Evolutionary conservation across 2,888 invertebrate genomes (phyloP).

Genomic region (Tipula vernalis): DNA sequence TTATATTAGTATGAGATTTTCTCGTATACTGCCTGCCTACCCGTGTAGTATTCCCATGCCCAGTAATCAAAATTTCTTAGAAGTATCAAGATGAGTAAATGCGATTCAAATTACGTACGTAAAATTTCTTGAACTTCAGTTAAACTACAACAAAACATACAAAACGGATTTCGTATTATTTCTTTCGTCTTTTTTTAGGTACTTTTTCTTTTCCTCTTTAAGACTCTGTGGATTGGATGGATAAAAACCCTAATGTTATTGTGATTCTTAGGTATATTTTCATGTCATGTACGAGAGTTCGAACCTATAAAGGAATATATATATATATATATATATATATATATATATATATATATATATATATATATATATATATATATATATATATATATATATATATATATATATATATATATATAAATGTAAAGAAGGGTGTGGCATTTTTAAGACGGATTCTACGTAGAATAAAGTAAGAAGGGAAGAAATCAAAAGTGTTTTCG

Average conservation of each 20-base stretch:
- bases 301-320: not conserved
- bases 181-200: not conserved
- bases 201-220: not conserved
- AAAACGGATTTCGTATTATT: not conserved
- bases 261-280: not conserved
- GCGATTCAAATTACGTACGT: not conserved
- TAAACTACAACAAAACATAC: not conserved
- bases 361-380: not conserved
- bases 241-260: not conserved
- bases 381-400: not conserved
- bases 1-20: not conserved
- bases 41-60: not conserved
- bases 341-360: not conserved
- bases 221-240: not conserved
- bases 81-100: constrained; percentile 4
- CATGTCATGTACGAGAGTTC: not conserved
- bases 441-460: constrained; percentile 4
- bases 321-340: not conserved
- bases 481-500: not conserved
- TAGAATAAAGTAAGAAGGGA: not conserved
- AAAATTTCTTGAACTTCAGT: not conserved
- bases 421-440: constrained; percentile 7
- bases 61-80: not conserved
- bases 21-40: not conserved
- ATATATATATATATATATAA: not conserved